Evolutionary conservation across 2,888 invertebrate genomes (phyloP).

Genomic region (Agrotis segetum): DNA sequence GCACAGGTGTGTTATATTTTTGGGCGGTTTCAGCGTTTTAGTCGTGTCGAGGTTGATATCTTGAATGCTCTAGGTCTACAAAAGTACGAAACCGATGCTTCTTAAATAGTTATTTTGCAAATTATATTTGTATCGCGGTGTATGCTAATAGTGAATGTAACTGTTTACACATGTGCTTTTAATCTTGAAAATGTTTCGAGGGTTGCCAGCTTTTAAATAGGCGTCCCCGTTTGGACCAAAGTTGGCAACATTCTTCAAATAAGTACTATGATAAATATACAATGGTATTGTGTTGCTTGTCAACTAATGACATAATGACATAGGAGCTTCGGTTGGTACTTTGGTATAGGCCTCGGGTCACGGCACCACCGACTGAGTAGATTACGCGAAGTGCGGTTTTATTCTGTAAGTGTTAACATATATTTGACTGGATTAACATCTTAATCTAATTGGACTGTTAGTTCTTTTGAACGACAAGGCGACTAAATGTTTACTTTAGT

Average conservation of each 20-base stretch:
- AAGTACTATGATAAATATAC: constrained; percentile 3
- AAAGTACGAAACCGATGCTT: constrained; percentile 49
- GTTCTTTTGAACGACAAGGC: constrained; percentile 56
- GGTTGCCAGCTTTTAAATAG: constrained; percentile 37
- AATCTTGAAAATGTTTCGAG: constrained; percentile 6
- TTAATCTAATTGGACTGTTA: constrained; percentile 32
- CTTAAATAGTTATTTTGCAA: constrained; percentile 11
- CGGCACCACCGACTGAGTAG: constrained; percentile 64
- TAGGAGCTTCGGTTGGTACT: constrained; percentile 42
- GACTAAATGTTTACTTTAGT: constrained; percentile 55
- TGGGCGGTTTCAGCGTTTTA: constrained; percentile 58
- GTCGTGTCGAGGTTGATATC: constrained; percentile 58
- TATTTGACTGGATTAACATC: constrained; percentile 48
- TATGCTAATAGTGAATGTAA: constrained; percentile 25
- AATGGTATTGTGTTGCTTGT: constrained; percentile 12
- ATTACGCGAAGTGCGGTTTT: constrained; percentile 43
- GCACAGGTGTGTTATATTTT: constrained; percentile 56
- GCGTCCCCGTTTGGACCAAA: constrained; percentile 39
- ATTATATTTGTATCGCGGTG: constrained; percentile 1
- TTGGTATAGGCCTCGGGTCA: constrained; percentile 35
- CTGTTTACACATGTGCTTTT: constrained; percentile 18
- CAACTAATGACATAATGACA: constrained; percentile 12
- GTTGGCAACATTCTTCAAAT: constrained; percentile 36
- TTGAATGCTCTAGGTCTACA: constrained; percentile 50
- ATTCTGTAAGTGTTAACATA: constrained; percentile 53